Evolutionary conservation across 1,140 invertebrate species (phyloP).

Genomic region (Halesus radiatus): DNA sequence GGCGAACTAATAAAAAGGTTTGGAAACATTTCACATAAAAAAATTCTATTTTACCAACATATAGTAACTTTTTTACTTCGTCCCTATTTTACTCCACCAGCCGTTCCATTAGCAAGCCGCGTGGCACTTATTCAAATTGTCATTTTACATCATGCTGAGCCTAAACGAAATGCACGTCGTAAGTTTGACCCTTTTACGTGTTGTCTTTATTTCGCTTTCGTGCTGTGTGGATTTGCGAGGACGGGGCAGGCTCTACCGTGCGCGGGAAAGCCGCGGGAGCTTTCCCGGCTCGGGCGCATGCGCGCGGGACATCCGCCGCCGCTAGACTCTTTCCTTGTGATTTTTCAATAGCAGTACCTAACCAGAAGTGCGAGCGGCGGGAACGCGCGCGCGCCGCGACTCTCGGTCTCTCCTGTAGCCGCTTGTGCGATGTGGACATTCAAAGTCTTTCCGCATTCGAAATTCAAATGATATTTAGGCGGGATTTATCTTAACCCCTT

Average conservation of each 20-base stretch:
- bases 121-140: not conserved
- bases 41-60: not conserved
- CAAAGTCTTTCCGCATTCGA: constrained; percentile 10
- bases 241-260: not conserved
- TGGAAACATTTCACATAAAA: not conserved
- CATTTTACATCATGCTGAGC: not conserved
- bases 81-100: not conserved
- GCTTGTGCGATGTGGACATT: constrained; percentile 1
- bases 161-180: not conserved
- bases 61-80: not conserved
- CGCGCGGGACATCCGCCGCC: not conserved
- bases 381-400: constrained; percentile 11
- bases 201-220: not conserved
- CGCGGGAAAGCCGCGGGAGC: constrained; percentile 30
- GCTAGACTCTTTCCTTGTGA: not conserved
- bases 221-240: not conserved
- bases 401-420: not conserved
- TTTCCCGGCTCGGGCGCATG: constrained; percentile 1
- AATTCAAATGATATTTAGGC: constrained; percentile 2
- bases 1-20: not conserved
- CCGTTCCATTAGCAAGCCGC: not conserved
- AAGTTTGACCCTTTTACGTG: not conserved
- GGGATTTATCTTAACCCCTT: not conserved
- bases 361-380: not conserved
- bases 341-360: not conserved